Evolutionary conservation across 1,140 invertebrate genomes (phyloP).

Genomic region (Solen grandis): DNA sequence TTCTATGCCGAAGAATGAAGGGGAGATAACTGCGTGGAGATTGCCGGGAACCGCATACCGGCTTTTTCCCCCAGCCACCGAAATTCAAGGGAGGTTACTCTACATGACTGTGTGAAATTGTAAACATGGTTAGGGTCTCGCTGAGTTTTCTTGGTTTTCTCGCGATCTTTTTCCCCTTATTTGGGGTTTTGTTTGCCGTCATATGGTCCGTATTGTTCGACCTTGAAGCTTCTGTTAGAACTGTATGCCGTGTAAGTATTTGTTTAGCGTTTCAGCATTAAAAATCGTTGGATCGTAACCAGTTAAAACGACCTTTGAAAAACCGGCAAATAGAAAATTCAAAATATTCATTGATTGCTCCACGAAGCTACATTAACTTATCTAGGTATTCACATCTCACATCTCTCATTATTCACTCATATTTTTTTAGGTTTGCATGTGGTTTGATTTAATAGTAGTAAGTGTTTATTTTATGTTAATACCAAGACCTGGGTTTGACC

Average conservation of each 20-base stretch:
- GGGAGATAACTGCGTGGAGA: no score
- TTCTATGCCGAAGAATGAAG: no score
- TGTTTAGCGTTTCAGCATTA: no score
- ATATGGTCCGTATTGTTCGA: slow-evolving; percentile 39
- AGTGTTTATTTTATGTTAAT: no score
- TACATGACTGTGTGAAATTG: no score
- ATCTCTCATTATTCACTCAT: not conserved
- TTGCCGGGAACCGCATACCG: no score
- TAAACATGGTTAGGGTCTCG: no score
- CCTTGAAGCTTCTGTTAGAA: slow-evolving; percentile 33
- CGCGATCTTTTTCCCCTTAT: slow-evolving; percentile 22
- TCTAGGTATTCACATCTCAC: not conserved
- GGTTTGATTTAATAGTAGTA: no score
- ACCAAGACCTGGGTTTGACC: no score
- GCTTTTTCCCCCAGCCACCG: no score
- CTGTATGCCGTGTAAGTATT: slow-evolving; percentile 26
- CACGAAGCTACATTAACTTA: not conserved
- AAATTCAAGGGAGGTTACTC: no score
- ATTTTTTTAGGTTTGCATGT: not conserved
- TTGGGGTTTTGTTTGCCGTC: slow-evolving; percentile 38
- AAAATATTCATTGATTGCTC: not conserved
- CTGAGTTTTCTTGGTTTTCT: not conserved
- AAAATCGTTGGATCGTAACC: not conserved
- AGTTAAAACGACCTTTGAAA: not conserved
- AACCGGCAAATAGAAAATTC: not conserved